Evolutionary conservation across 2,113 vertebrate genomes (phyloP).

Genomic region (Pardalotus punctatus): DNA sequence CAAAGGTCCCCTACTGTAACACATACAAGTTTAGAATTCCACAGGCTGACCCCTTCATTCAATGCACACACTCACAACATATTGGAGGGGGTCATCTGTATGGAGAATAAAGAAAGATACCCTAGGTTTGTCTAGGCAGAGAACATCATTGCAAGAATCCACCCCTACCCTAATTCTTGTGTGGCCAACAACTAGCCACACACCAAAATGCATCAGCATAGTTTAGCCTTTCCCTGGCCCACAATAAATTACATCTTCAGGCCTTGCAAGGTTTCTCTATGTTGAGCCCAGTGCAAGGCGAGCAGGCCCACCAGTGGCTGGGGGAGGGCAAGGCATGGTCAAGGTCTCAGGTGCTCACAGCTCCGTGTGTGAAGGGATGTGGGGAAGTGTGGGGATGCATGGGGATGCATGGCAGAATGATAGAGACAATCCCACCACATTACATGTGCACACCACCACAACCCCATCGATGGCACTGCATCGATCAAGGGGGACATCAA

Average conservation of each 20-base stretch:
- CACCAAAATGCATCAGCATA: neutral
- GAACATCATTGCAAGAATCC: neutral
- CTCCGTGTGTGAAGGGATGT: fast-evolving
- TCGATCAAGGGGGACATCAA: neutral
- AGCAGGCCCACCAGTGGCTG: fast-evolving
- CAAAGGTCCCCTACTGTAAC: neutral
- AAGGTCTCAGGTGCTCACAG: neutral
- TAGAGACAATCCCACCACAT: neutral
- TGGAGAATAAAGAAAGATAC: neutral
- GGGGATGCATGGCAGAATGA: neutral
- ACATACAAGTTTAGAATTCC: neutral
- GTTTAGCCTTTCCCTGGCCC: neutral
- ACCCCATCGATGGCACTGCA: fast-evolving
- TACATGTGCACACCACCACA: neutral
- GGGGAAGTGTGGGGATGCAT: neutral
- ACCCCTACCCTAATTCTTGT: neutral
- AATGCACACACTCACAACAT: fast-evolving
- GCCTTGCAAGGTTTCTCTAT: neutral
- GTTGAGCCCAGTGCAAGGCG: fast-evolving
- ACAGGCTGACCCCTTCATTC: fast-evolving
- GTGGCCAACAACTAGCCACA: neutral
- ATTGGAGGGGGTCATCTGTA: neutral
- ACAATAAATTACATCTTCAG: too few relatives aligned
- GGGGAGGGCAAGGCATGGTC: fast-evolving
- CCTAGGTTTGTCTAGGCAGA: too few relatives aligned